Percentiles rank a stretch among this genome's conserved stretches.
Conservation (phyloP, 53 echinoderm and acorn worm species). For the Temnopleurus reevesii region DNA sequence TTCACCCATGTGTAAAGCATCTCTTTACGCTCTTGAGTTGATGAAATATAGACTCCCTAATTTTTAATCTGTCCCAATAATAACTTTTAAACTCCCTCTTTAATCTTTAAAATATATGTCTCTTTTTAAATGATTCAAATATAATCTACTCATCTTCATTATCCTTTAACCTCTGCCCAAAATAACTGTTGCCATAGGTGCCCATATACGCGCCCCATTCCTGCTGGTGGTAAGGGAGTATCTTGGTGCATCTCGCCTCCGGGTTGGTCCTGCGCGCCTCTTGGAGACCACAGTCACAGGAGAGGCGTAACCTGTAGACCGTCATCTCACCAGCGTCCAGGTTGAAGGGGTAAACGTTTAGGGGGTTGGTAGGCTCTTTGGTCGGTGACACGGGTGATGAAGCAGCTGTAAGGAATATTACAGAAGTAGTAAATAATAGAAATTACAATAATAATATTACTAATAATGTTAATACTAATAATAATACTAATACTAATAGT, state of each 20-base stretch:
- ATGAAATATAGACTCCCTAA: no score
- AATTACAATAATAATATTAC: neutral
- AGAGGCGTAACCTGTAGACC: slow-evolving; percentile 81
- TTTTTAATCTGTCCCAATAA: no score
- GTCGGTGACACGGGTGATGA: neutral
- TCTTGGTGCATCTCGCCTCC: slow-evolving; percentile 63
- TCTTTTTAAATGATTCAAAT: no score
- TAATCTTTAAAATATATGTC: no score
- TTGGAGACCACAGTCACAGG: slow-evolving; percentile 66
- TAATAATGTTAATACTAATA: neutral
- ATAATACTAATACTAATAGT: no score
- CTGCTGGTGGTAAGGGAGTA: slow-evolving; percentile 81
- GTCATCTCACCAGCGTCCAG: slow-evolving; percentile 85
- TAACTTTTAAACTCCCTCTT: no score
- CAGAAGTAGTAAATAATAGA: neutral
- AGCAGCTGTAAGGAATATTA: slow-evolving; percentile 1
- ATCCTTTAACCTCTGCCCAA: slow-evolving; percentile 14
- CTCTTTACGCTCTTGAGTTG: no score
- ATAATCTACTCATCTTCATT: neutral
- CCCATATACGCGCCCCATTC: slow-evolving; percentile 90
- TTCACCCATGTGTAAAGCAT: no score
- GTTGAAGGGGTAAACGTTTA: slow-evolving; percentile 91
- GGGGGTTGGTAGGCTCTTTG: slow-evolving; percentile 46
- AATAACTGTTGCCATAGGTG: slow-evolving; percentile 75
- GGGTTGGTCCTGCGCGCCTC: neutral